Base-by-base conservation (phyloP, 2,113 vertebrate genomes). In the Hypocryptadius cinnamomeus region DNA sequence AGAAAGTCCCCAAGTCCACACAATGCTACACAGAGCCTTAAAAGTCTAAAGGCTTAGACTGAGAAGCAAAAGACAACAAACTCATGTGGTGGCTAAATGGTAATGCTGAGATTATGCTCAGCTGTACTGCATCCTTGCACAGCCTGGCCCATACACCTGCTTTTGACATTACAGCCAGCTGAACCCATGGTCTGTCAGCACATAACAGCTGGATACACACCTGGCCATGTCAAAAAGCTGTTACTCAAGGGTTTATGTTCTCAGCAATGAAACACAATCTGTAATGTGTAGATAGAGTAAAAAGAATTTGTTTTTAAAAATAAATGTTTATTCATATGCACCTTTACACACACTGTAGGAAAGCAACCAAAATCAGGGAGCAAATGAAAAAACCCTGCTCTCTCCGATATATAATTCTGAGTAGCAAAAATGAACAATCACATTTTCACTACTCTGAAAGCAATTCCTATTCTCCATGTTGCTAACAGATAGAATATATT, bases 161-260 rank as follows among this genome's bases (percentile, higher is more conserved):
- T 10, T 51, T 64, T 35, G n/a, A 48, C 24, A 47, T 45, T 70
- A 85, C 57, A 73, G 45, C 12, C 13, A 5, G 33, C 15, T 64
- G 60, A 51, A 80, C 31, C 45, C 40, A 21, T 16, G 18, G 57
- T 51, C 48, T 27, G 1, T 28, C 4, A 1, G 30, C 30, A 42
- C 1, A 1, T 2, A n/a, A 59, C 21, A 69, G 68, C 21, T 0
- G 13, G 50, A 70, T 18, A 48, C 13, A 57, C 14, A 40, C 4
- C 18, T 18, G n/a, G 39, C 28, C 17, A 5, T 12, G 23, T 15
- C 37, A 44, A 48, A 85, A 51, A 69, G 35, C 21, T 23, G 15
- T 47, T 53, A 47, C 28, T 79, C 48, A 63, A 68, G 15, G 40
- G 31, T 13, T 23, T 44, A 70, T 3, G 11, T 33, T 82, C 22